Evolutionary conservation across 2,113 vertebrate genomes (phyloP), one percentile per base, ranked within the genome.

Genomic region (Thryonomys swinderianus): DNA sequence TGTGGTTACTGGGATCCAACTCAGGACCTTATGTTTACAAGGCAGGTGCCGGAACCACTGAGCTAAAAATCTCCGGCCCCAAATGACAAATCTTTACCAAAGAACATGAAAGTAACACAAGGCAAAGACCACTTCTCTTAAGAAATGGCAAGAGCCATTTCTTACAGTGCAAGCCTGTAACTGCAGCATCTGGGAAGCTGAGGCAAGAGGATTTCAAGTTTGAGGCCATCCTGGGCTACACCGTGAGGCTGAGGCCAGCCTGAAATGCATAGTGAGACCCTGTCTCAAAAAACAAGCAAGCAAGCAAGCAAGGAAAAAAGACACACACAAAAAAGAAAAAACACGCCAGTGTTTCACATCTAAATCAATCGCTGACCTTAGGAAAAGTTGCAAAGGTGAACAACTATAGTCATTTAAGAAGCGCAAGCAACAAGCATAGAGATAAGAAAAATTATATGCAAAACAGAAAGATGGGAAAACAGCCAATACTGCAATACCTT

Each of bases 401-500:
- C 57, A 55, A 30, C 4, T 23, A 37, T 17, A 34, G 27, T 37
- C 2, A 0, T 37, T 40, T 51, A 25, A 55, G 59, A 48, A 57
- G 27, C 37, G n/a, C 2, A 11, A 42, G n/a, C 40, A 55, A 34
- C 64, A 42, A 62, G 40, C 2, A 9, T 18, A 9, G 57, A 64
- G 7, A 61, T 3, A 32, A 61, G 45, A 45, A 51, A 34, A 27
- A 3, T 8, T 14, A 25, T 21, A 48, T 20, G 5, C n/a, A 59
- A 10, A 61, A 11, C 57, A 32, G 16, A 5, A 40, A 48, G 62
- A 2, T 1, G 2, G 12, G 14, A 21, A n/a, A 30, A 10, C 18
- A 62, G 17, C 48, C 25, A 53, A 76, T 40, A 27, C 51, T 3
- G 20, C 18, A 92, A 9, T 98, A 99, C 99, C 99, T 98, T 99